phyloP scores from a whole-genome alignment of 2,113 vertebrate species.

The Trinectes maculatus region DNA sequence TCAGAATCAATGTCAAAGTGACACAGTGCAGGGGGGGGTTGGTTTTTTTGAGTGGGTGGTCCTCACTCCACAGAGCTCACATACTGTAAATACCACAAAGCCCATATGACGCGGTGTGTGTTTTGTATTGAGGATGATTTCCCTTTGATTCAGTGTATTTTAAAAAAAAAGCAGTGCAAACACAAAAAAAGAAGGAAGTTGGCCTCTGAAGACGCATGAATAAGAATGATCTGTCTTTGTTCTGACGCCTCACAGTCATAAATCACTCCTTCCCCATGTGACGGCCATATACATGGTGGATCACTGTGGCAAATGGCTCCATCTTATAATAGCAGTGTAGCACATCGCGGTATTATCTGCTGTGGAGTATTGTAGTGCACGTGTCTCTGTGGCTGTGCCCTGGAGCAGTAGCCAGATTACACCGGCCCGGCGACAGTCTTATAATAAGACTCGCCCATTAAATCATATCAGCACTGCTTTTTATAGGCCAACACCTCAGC shows the following conservation, averaged over 20 bases:
- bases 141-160: slow-evolving; percentile 62
- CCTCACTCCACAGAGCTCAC: slow-evolving; percentile 56
- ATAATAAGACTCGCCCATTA: slow-evolving; percentile 83
- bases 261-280: slow-evolving; percentile 77
- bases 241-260: slow-evolving; percentile 71
- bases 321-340: slow-evolving; percentile 79
- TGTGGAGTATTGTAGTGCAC: slow-evolving; percentile 71
- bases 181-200: slow-evolving; percentile 70
- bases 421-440: slow-evolving; percentile 78
- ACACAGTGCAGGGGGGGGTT: slow-evolving; percentile 56
- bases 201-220: slow-evolving; percentile 73
- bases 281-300: slow-evolving; percentile 62
- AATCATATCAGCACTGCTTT: slow-evolving; percentile 84
- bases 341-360: slow-evolving; percentile 77
- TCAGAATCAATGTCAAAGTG: slow-evolving; percentile 72
- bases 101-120: slow-evolving; percentile 49
- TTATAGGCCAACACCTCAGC: slow-evolving; percentile 82
- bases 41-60: slow-evolving; percentile 63
- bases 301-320: slow-evolving; percentile 73
- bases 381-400: slow-evolving; percentile 76
- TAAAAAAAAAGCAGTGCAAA: slow-evolving; percentile 69
- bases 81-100: slow-evolving; percentile 57
- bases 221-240: slow-evolving; percentile 78
- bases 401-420: slow-evolving; percentile 78
- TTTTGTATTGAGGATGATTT: slow-evolving; percentile 40